Evolutionary conservation across 2,888 invertebrate genomes (phyloP).

Genomic region (Tiliacea aurago): DNA sequence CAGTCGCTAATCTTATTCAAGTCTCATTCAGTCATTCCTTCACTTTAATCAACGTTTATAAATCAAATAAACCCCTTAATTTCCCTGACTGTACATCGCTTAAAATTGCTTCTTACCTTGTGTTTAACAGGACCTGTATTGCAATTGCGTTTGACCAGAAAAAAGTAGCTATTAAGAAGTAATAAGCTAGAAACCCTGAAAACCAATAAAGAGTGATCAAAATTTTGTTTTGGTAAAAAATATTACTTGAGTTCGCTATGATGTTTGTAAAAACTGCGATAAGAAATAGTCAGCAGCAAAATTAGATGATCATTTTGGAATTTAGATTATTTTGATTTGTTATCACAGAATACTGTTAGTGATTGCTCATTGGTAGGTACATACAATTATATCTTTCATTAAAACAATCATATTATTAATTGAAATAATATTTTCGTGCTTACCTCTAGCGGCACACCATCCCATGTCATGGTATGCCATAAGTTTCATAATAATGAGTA

Average conservation of each 20-base stretch:
- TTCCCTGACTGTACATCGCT: background rate
- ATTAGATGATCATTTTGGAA: background rate
- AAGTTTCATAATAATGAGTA: conserved; percentile 78
- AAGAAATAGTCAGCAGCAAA: background rate
- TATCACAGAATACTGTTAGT: background rate
- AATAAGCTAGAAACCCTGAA: conserved; percentile 90
- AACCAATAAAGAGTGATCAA: background rate
- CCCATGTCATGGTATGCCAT: conserved; percentile 76
- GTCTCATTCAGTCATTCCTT: background rate
- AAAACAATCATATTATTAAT: background rate
- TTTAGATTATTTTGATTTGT: too few species aligned
- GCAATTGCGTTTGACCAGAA: conserved; percentile 93
- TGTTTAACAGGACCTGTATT: conserved; percentile 92
- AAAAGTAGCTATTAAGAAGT: conserved; percentile 91
- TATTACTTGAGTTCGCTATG: too few species aligned
- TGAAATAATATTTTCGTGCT: background rate
- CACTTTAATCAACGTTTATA: background rate
- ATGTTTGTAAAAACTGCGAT: background rate
- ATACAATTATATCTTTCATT: too few species aligned
- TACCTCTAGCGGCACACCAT: conserved; percentile 82
- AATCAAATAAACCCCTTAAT: background rate
- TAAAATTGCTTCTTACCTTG: conserved; percentile 88
- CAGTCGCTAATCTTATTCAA: background rate
- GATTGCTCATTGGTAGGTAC: background rate
- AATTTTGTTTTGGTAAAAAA: background rate